These are phyloP conservation scores for Clarias pachynema DNA, from an alignment of 2,797 vertebrate species.

Conservation along the genomic window DNA sequence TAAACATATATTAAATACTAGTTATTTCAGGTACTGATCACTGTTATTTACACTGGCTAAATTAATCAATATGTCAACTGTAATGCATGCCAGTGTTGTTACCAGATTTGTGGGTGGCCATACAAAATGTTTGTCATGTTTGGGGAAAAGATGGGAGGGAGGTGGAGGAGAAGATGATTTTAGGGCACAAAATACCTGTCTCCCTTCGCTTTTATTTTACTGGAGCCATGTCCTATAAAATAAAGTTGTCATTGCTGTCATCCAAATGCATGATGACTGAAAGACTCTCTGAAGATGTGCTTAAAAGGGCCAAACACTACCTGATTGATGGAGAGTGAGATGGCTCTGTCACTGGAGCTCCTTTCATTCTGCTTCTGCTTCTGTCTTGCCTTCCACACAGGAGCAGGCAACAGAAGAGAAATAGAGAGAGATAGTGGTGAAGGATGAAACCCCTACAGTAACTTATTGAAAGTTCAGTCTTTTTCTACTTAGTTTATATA, in stretches of 20 bases:
- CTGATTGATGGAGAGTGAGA: conserved; percentile 79
- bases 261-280: conserved; percentile 75
- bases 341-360: conserved; percentile 69
- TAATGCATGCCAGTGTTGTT: conserved; percentile 4
- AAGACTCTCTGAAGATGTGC: conserved; percentile 68
- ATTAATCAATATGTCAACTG: conserved; percentile 8
- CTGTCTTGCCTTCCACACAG: conserved; percentile 12
- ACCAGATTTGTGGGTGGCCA: background rate
- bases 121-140: conserved; percentile 27
- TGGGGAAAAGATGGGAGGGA: conserved; percentile 6
- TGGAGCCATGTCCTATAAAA: conserved; percentile 66
- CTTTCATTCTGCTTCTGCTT: conserved; percentile 34
- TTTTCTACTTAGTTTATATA: background rate
- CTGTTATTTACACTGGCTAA: conserved; percentile 8
- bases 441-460: conserved; percentile 27
- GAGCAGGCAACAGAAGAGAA: conserved; percentile 33
- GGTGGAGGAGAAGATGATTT: conserved; percentile 29
- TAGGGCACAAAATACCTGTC: conserved; percentile 55
- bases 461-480: conserved; percentile 43
- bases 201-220: conserved; percentile 51
- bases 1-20: background rate
- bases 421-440: conserved; percentile 37
- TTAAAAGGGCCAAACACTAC: conserved; percentile 67
- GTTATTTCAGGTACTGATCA: conserved; percentile 1
- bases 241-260: conserved; percentile 70